Percentiles rank a stretch among this genome's conserved stretches.
These are phyloP conservation scores for Caenorhabditis briggsae DNA, from an alignment of 1,140 invertebrate species.

Conservation along the genomic window DNA sequence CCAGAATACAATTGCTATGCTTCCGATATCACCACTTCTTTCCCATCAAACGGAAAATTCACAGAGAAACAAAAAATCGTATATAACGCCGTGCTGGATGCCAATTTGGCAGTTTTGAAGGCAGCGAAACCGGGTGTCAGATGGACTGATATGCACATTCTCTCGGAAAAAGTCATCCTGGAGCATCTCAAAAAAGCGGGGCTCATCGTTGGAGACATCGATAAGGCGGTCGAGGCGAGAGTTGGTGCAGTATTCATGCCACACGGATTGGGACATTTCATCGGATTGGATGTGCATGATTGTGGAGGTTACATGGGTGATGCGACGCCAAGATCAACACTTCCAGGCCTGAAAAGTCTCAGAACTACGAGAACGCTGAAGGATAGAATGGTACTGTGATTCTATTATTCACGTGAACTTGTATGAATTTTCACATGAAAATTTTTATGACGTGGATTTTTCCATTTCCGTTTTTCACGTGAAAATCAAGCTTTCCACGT, in stretches of 20 bases:
- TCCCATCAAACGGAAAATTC: conserved; percentile 95
- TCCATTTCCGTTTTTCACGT: too few relatives aligned
- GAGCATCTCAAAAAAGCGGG: conserved; percentile 85
- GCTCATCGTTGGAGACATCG: conserved; percentile 86
- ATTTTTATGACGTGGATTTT: too few relatives aligned
- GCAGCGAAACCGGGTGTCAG: conserved; percentile 86
- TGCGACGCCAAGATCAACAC: conserved; percentile 79
- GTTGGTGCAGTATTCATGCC: conserved; percentile 92
- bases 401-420: too few relatives aligned
- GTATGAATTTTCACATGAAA: too few relatives aligned
- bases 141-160: conserved; percentile 93
- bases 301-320: conserved; percentile 87
- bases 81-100: conserved; percentile 91
- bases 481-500: too few relatives aligned
- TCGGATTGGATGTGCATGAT: conserved; percentile 96
- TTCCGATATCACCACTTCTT: conserved; percentile 96
- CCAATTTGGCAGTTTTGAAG: conserved; percentile 87
- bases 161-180: conserved; percentile 87
- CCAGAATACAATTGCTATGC: conserved; percentile 95
- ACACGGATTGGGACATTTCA: conserved; percentile 93
- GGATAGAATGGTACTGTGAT: conserved; percentile 84
- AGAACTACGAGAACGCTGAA: conserved; percentile 87
- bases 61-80: conserved; percentile 91
- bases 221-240: conserved; percentile 86
- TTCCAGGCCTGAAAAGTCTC: conserved; percentile 84